phyloP scores from a whole-genome alignment of 2,888 invertebrate genomes.

The Idaea aversata region DNA sequence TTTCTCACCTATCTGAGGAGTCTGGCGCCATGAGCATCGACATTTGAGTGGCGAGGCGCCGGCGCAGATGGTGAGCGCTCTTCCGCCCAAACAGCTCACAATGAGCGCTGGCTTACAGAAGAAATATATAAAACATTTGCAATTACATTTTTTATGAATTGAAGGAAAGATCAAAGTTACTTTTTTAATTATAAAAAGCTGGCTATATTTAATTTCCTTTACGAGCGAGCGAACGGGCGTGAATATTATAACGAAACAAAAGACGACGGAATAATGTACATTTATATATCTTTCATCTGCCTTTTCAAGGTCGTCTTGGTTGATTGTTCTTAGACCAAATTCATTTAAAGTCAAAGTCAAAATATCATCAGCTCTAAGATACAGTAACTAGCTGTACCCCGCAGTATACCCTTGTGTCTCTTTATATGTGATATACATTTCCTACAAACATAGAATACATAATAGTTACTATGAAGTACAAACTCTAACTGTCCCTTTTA shows the following conservation, averaged over 20 bases:
- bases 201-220: not conserved
- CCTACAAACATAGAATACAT: too few relatives aligned
- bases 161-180: not conserved
- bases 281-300: too few relatives aligned
- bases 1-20: conserved; percentile 65
- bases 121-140: not conserved
- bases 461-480: too few relatives aligned
- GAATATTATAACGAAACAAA: not conserved
- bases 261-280: too few relatives aligned
- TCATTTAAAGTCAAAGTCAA: too few relatives aligned
- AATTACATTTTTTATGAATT: not conserved
- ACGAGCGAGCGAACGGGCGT: not conserved
- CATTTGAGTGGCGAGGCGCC: conserved; percentile 53
- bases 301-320: too few relatives aligned
- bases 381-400: too few relatives aligned
- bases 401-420: too few relatives aligned
- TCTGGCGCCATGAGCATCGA: conserved; percentile 43
- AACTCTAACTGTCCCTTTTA: too few relatives aligned
- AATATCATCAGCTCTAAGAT: too few relatives aligned
- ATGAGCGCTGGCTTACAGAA: not conserved
- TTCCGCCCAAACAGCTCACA: not conserved
- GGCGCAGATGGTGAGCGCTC: conserved; percentile 54
- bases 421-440: too few relatives aligned
- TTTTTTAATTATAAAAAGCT: not conserved
- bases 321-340: too few relatives aligned